A percentile compares a stretch with the other conserved stretches of the same genome.
Conservation (phyloP, 2,797 vertebrate genomes). For the Oophaga sylvatica region DNA sequence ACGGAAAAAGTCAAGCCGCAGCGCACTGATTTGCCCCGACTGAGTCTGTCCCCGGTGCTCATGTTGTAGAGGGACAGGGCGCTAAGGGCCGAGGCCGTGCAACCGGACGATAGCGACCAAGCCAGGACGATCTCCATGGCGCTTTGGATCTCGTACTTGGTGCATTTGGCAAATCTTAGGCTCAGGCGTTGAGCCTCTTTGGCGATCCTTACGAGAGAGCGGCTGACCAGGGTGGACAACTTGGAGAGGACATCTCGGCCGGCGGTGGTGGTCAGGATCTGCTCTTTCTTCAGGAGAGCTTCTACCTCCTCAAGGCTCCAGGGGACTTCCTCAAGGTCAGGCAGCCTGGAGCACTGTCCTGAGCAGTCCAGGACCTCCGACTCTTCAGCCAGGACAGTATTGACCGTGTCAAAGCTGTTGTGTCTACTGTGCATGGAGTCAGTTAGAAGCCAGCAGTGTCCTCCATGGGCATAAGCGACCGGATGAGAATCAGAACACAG, state of each 20-base stretch:
- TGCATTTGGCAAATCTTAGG: constrained; percentile 94
- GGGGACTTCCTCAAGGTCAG: constrained; percentile 97
- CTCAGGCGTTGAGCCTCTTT: constrained; percentile 93
- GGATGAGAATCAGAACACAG: constrained; percentile 93
- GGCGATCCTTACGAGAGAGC: constrained; percentile 88
- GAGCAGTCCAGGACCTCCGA: constrained; percentile 95
- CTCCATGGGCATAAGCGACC: constrained; percentile 81
- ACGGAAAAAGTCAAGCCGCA: constrained; percentile 93
- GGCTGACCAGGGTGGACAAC: constrained; percentile 86
- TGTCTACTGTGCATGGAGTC: constrained; percentile 96
- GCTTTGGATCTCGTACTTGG: constrained; percentile 93
- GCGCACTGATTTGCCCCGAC: constrained; percentile 88
- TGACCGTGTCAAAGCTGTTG: constrained; percentile 97
- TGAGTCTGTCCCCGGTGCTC: constrained; percentile 91
- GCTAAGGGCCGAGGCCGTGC: constrained; percentile 83
- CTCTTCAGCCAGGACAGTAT: constrained; percentile 96
- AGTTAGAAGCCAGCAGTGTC: constrained; percentile 89
- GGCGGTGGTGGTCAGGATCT: constrained; percentile 68
- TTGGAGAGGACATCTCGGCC: constrained; percentile 84
- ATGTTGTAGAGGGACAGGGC: constrained; percentile 94
- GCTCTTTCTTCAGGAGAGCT: constrained; percentile 80
- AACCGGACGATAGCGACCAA: constrained; percentile 86
- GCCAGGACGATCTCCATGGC: constrained; percentile 90
- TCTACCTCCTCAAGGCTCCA: constrained; percentile 95
- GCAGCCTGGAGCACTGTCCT: constrained; percentile 91